Conservation (phyloP, 2,888 invertebrate genomes). For the Plebejus argus region DNA sequence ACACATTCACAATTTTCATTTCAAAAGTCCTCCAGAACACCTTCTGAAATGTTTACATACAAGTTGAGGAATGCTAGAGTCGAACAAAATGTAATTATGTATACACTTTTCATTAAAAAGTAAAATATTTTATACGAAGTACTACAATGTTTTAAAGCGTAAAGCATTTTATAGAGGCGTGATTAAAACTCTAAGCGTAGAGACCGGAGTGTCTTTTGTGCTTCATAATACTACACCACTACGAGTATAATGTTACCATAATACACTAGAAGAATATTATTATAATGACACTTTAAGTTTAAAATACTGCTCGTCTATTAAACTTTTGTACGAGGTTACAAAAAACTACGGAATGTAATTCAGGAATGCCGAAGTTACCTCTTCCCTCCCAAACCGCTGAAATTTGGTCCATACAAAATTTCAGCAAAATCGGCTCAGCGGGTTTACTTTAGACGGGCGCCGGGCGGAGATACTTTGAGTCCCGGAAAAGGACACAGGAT, state of each 20-base stretch:
- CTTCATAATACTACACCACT: background rate
- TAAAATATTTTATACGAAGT: background rate
- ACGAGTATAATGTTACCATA: background rate
- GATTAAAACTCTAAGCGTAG: constrained; percentile 18
- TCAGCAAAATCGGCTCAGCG: no score
- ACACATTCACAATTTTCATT: background rate
- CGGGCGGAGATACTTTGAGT: no score
- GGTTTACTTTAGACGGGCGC: no score
- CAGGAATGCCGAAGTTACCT: no score
- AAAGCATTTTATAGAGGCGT: constrained; percentile 5
- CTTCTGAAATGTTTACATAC: background rate
- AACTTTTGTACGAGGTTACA: no score
- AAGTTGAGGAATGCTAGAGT: background rate
- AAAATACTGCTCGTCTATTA: no score
- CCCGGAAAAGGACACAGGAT: no score
- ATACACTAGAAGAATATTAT: background rate
- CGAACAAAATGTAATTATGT: background rate
- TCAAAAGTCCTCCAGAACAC: background rate
- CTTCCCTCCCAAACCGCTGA: no score
- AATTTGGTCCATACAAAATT: no score
- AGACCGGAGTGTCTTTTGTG: constrained; percentile 1
- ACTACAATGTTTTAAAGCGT: constrained; percentile 9
- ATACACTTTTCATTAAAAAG: constrained; percentile 2
- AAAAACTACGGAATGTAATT: no score
- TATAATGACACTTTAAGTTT: background rate